A percentile compares a stretch with the other conserved stretches of the same genome.
Conservation (phyloP, 2,797 vertebrate genomes). For the Poecile montanus region DNA sequence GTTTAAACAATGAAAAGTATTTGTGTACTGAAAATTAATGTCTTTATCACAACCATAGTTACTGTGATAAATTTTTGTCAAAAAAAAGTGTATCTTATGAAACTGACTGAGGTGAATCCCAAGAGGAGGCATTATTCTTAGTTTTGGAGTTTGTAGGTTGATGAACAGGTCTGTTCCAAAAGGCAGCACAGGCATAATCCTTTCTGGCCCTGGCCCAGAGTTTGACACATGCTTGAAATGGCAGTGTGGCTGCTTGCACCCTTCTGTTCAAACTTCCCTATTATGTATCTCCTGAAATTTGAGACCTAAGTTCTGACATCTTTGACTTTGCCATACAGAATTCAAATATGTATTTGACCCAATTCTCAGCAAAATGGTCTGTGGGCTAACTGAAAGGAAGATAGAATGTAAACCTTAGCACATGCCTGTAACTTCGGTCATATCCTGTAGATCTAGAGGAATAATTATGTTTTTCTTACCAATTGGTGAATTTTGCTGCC, state of each 20-base stretch:
- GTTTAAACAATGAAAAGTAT: not conserved
- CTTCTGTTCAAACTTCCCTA: not conserved
- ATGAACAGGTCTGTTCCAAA: not conserved
- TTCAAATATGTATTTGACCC: not conserved
- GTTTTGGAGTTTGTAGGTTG: not conserved
- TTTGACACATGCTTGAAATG: not conserved
- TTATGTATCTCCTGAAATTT: not conserved
- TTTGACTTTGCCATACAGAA: not conserved
- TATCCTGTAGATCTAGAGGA: not conserved
- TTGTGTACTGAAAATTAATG: not conserved
- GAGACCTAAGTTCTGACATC: not conserved
- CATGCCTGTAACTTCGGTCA: not conserved
- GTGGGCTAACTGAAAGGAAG: not conserved
- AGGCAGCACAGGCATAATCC: not conserved
- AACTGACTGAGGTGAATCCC: not conserved
- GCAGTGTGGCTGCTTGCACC: not conserved
- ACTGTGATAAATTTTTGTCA: not conserved
- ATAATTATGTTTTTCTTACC: not conserved
- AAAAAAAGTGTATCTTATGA: accelerated
- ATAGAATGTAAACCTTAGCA: not conserved
- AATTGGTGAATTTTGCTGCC: not conserved
- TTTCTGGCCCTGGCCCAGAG: not conserved
- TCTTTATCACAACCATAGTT: not conserved
- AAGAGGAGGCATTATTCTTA: not conserved
- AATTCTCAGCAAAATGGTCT: not conserved